These are phyloP conservation scores for Stenoptilia bipunctidactyla DNA, from an alignment of 2,888 invertebrate species.

Conservation along the genomic window DNA sequence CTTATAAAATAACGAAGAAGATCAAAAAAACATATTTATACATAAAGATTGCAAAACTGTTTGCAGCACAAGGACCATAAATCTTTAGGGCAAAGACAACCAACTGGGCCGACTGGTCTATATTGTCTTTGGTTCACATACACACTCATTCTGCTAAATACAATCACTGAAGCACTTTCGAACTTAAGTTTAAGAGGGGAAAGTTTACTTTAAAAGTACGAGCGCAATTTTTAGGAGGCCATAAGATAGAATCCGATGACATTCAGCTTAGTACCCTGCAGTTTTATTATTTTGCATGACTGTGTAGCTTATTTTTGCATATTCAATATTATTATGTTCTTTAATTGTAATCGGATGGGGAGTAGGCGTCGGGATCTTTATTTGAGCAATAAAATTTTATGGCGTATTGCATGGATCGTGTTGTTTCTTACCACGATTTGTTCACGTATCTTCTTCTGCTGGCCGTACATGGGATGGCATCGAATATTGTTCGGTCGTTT, in stretches of 20 bases:
- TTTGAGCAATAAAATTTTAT: conserved; percentile 1
- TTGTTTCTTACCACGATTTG: too few species aligned
- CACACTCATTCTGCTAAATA: conserved; percentile 27
- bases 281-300: not conserved
- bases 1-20: conserved; percentile 1
- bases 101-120: conserved; percentile 52
- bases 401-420: not conserved
- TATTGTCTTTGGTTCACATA: conserved; percentile 50
- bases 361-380: not conserved
- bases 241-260: not conserved
- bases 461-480: too few species aligned
- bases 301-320: not conserved
- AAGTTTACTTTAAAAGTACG: too few species aligned
- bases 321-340: not conserved
- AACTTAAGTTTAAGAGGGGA: not conserved
- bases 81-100: conserved; percentile 52
- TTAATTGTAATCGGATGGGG: not conserved
- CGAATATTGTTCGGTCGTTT: too few species aligned
- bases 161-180: conserved; percentile 10
- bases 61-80: conserved; percentile 37
- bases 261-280: not conserved
- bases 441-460: too few species aligned
- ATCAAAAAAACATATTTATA: conserved; percentile 5
- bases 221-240: not conserved
- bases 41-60: conserved; percentile 33